A percentile compares a stretch with the other conserved stretches of the same genome.
These are phyloP conservation scores for Zaprionus capensis DNA, from an alignment of 1,140 invertebrate species.

Conservation along the genomic window DNA sequence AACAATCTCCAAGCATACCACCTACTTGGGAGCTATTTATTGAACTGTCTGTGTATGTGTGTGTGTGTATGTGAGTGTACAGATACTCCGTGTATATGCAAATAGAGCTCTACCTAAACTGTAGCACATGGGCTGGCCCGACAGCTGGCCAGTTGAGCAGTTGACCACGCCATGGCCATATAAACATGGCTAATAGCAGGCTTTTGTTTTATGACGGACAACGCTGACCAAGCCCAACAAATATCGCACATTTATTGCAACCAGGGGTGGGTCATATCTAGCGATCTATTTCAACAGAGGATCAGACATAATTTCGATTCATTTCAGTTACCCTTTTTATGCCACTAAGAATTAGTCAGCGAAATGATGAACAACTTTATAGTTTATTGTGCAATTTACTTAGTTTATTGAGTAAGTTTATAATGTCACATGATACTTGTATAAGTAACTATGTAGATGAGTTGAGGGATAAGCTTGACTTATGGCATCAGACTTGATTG, in stretches of 20 bases:
- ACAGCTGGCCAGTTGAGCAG: slow-evolving; percentile 56
- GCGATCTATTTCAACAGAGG: neutral
- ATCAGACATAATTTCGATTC: neutral
- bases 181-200: slow-evolving; percentile 56
- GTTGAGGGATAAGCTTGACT: neutral
- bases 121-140: slow-evolving; percentile 69
- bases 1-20: neutral
- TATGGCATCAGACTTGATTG: neutral
- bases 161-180: slow-evolving; percentile 68
- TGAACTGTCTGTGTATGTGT: neutral
- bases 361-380: neutral
- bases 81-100: slow-evolving; percentile 54
- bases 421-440: neutral
- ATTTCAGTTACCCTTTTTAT: neutral
- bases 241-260: slow-evolving; percentile 65
- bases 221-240: slow-evolving; percentile 73
- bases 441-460: neutral
- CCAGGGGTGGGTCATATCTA: slow-evolving; percentile 53
- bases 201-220: slow-evolving; percentile 70
- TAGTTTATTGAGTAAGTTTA: neutral
- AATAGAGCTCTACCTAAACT: slow-evolving; percentile 68
- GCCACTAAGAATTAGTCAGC: neutral
- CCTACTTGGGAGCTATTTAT: slow-evolving; percentile 1
- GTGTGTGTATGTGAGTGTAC: neutral
- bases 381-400: neutral